A percentile compares a stretch with the other conserved stretches of the same genome.
Evolutionary conservation across 2,797 vertebrate genomes (phyloP).

Genomic region (Triplophysa bombifrons): DNA sequence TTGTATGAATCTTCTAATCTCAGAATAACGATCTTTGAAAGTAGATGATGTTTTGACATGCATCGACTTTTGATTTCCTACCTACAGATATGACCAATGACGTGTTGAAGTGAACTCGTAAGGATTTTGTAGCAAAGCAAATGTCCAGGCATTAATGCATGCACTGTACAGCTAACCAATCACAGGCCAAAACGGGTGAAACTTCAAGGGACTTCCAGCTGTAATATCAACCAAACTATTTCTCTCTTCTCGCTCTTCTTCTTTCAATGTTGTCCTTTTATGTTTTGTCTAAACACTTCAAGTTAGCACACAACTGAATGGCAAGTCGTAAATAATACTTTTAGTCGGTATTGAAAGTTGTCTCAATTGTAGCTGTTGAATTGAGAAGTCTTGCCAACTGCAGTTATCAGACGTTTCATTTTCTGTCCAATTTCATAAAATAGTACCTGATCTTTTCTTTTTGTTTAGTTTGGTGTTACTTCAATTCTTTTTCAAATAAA

Average conservation of each 20-base stretch:
- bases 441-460: constrained; percentile 43
- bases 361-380: constrained; percentile 38
- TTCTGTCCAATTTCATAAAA: constrained; percentile 8
- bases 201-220: constrained; percentile 44
- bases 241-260: constrained; percentile 16
- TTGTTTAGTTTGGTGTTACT: constrained; percentile 55
- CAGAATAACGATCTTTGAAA: constrained; percentile 57
- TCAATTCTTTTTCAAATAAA: constrained; percentile 60
- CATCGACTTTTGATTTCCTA: constrained; percentile 55
- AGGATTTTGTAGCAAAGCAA: constrained; percentile 55
- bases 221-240: constrained; percentile 37
- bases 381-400: constrained; percentile 42
- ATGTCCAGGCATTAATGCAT: constrained; percentile 52
- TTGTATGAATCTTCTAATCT: constrained; percentile 76
- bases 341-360: constrained; percentile 35
- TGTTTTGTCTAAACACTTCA: constrained; percentile 33
- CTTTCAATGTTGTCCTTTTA: constrained; percentile 3
- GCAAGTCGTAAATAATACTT: constrained; percentile 8
- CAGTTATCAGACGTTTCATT: constrained; percentile 38
- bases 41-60: constrained; percentile 62
- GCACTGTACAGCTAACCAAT: constrained; percentile 51
- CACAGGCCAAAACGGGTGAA: constrained; percentile 51
- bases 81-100: constrained; percentile 36
- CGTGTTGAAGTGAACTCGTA: constrained; percentile 50
- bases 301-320: constrained; percentile 41